phyloP scores from a whole-genome alignment of 2,888 invertebrate species.

The Drosophila villosipedis region DNA sequence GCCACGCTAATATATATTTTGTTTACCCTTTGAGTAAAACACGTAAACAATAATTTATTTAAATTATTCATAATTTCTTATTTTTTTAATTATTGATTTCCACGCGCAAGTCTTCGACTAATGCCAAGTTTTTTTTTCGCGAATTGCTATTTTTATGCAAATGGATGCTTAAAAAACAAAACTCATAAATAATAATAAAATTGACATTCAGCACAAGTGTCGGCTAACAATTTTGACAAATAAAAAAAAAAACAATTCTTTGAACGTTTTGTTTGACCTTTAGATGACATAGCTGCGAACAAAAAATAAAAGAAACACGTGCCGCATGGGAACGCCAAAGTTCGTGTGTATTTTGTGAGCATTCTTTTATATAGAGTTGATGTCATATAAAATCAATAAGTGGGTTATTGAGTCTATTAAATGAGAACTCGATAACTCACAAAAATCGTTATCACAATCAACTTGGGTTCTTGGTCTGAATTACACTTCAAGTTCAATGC shows the following conservation, averaged over 20 bases:
- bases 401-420: not conserved
- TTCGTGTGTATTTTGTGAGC: conserved; percentile 26
- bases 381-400: conserved; percentile 48
- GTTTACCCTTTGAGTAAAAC: not conserved
- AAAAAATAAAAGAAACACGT: conserved; percentile 41
- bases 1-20: not conserved
- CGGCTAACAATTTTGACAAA: conserved; percentile 42
- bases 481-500: conserved; percentile 69
- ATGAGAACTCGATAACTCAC: not conserved
- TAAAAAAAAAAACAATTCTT: conserved; percentile 19
- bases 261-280: conserved; percentile 63
- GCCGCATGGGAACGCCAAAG: conserved; percentile 68
- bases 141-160: conserved; percentile 32
- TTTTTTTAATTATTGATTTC: not conserved
- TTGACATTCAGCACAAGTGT: conserved; percentile 23
- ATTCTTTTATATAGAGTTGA: conserved; percentile 28
- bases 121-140: conserved; percentile 13
- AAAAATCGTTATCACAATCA: conserved; percentile 2
- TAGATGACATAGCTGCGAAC: conserved; percentile 67
- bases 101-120: not conserved
- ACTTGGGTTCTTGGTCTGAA: conserved; percentile 10
- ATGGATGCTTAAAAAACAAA: conserved; percentile 17
- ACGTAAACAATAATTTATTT: not conserved
- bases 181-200: conserved; percentile 45
- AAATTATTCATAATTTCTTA: not conserved